phyloP scores from a whole-genome alignment of 2,797 vertebrate genomes.

The Amblyraja radiata region DNA sequence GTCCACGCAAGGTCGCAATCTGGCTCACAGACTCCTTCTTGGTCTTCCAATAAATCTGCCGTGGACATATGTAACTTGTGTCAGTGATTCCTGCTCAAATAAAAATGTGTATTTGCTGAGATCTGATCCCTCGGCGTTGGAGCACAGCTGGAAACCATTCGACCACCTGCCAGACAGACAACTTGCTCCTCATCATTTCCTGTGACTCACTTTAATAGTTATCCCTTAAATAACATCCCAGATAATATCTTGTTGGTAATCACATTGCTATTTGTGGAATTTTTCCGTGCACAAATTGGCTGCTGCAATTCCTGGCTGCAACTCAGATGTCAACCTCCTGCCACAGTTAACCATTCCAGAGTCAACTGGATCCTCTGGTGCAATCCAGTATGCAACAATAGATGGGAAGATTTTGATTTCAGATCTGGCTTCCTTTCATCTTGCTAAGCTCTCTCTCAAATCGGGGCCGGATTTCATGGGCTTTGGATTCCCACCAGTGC shows the following conservation, averaged over 20 bases:
- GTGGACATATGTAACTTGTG: background rate
- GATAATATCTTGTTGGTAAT: background rate
- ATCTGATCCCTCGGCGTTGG: background rate
- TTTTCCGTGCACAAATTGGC: conserved; percentile 9
- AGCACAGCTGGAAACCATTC: background rate
- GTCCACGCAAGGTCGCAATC: background rate
- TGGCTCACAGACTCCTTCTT: background rate
- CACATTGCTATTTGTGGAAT: background rate
- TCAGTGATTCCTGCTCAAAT: background rate
- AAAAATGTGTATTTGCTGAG: background rate
- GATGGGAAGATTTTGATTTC: too few species aligned
- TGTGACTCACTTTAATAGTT: background rate
- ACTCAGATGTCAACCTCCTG: background rate
- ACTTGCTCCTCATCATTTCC: background rate
- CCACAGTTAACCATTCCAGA: background rate
- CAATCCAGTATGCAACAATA: background rate
- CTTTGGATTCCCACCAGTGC: background rate
- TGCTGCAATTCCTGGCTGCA: background rate
- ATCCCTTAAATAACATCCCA: background rate
- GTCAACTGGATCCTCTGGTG: background rate
- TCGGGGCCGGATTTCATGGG: background rate
- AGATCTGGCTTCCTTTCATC: too few species aligned
- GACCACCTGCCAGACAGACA: background rate
- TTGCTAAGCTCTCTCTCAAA: background rate
- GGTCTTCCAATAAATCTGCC: background rate